These are phyloP conservation scores for Teleogryllus occipitalis DNA, from an alignment of 1,140 invertebrate genomes.

Conservation along the genomic window DNA sequence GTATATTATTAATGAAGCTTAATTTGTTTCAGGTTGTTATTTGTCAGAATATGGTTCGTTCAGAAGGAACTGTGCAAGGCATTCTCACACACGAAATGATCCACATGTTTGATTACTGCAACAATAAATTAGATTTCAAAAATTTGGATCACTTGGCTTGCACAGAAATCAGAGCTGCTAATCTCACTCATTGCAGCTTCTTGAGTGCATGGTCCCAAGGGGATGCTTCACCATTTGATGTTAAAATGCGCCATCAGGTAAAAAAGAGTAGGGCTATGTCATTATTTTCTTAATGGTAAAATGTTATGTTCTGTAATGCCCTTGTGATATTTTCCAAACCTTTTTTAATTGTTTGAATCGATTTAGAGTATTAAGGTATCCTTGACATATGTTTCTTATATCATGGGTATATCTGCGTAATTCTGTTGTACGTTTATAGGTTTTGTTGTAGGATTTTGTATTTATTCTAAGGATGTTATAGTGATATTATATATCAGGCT, in stretches of 20 bases:
- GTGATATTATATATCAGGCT: too few relatives aligned
- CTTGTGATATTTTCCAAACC: too few relatives aligned
- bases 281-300: too few relatives aligned
- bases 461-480: too few relatives aligned
- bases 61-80: conserved; percentile 58
- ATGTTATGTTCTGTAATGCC: too few relatives aligned
- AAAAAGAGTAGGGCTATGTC: neutral
- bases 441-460: too few relatives aligned
- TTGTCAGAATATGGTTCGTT: conserved; percentile 74
- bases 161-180: conserved; percentile 87
- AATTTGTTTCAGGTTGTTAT: conserved; percentile 62
- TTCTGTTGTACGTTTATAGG: too few relatives aligned
- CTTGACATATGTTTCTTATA: too few relatives aligned
- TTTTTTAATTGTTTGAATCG: too few relatives aligned
- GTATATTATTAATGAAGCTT: neutral
- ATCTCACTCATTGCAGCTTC: conserved; percentile 86
- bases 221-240: conserved; percentile 60
- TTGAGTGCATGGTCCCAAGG: conserved; percentile 68
- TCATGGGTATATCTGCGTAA: too few relatives aligned
- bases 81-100: conserved; percentile 88
- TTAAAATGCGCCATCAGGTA: conserved; percentile 64
- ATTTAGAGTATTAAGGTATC: too few relatives aligned
- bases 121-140: conserved; percentile 77
- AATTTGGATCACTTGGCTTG: conserved; percentile 92
- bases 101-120: conserved; percentile 94